phyloP scores from a whole-genome alignment of 2,797 vertebrate genomes.

The Gadopsis bispinosus region DNA sequence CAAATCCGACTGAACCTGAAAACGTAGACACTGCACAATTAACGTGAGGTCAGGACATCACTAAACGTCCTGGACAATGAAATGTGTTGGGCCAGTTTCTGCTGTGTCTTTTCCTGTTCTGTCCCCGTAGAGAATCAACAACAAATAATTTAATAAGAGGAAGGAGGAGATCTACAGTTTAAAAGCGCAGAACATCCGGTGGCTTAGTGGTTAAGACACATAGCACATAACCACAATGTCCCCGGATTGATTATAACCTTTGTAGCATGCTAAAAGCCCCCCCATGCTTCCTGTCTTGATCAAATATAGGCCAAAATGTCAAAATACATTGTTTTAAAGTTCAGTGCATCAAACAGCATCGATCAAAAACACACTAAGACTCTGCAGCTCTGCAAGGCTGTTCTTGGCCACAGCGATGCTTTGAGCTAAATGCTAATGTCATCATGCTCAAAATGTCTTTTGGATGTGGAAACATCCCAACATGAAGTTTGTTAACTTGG shows the following conservation, averaged over 20 bases:
- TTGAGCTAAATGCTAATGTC: not conserved
- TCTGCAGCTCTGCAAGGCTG: not conserved
- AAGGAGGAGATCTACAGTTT: not conserved
- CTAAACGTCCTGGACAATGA: not conserved
- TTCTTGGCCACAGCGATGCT: not conserved
- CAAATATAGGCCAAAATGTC: not conserved
- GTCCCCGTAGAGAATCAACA: not conserved
- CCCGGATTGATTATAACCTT: not conserved
- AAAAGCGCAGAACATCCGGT: slow-evolving; percentile 16
- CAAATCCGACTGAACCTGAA: not conserved
- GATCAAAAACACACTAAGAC: not conserved
- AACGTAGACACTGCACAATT: not conserved
- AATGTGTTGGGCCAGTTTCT: not conserved
- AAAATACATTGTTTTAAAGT: not conserved
- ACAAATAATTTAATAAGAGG: not conserved
- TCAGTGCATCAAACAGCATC: not conserved
- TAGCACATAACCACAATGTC: not conserved
- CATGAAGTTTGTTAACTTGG: not conserved
- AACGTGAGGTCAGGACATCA: not conserved
- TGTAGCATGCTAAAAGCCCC: not conserved
- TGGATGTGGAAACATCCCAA: not conserved
- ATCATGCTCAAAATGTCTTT: not conserved
- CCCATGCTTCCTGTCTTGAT: not conserved
- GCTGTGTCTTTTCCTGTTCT: not conserved
- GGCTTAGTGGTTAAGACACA: slow-evolving; percentile 4